Percentiles rank a stretch among this genome's conserved stretches.
phyloP scores from a whole-genome alignment of 2,113 vertebrate species.

The Tyto alba region DNA sequence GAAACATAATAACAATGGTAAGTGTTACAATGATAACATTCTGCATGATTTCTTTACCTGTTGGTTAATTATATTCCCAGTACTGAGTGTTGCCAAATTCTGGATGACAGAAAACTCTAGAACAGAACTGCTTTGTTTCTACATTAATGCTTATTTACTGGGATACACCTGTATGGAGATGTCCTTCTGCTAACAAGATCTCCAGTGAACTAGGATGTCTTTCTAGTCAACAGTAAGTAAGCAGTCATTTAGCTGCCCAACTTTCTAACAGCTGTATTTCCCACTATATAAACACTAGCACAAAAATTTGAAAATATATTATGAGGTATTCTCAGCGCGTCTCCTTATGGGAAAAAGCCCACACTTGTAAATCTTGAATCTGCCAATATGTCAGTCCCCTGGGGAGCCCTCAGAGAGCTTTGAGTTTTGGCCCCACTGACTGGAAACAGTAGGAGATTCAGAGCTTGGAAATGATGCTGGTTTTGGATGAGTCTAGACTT shows the following conservation, averaged over 20 bases:
- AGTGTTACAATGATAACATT: neutral
- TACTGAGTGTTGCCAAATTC: neutral
- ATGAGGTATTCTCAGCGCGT: neutral
- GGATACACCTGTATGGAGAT: neutral
- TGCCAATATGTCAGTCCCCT: neutral
- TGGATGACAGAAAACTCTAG: neutral
- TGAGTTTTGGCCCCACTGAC: conserved; percentile 11
- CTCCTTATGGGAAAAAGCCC: neutral
- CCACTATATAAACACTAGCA: neutral
- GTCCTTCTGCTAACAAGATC: neutral
- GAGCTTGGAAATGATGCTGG: neutral
- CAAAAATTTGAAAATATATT: neutral
- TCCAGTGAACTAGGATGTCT: neutral
- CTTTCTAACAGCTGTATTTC: neutral
- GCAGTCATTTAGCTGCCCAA: neutral
- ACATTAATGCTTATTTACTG: neutral
- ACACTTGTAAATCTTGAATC: neutral
- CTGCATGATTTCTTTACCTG: neutral
- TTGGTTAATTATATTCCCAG: neutral
- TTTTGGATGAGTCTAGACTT: neutral
- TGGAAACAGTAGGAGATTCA: neutral
- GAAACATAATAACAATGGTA: neutral
- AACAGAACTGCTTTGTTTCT: neutral
- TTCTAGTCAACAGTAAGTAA: neutral
- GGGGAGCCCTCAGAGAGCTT: neutral